Base-by-base conservation (phyloP, 2,113 vertebrate genomes). In the Gallinago undulata region DNA sequence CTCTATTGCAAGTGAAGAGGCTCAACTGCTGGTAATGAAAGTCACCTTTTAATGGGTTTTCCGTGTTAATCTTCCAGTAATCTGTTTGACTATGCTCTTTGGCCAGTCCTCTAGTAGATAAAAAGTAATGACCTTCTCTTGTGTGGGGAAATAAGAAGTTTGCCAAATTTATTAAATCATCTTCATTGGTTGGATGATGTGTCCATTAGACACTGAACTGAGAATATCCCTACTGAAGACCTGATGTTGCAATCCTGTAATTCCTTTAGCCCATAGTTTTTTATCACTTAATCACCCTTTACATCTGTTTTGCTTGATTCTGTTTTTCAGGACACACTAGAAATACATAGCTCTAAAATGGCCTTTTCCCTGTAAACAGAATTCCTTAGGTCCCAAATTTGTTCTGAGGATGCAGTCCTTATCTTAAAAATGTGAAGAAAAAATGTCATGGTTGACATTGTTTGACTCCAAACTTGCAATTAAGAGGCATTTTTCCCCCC, bases 21-120 rank as follows among this genome's bases (percentile, higher is more conserved):
- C 68, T 47, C 6, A 60, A 8, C 56, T 90, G 91, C 84, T 95
- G 60, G 51, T 80, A 86, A 53, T 73, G 69, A 84, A 96, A 89
- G 10, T 87, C 74, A 85, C 81, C 89, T 88, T 82, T 95, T 89
- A 95, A 93, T 31, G 67, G 72, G 82, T 90, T 94, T 94, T 90
- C 76, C 60, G 67, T 87, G 87, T 93, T 96, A 97, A 97, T 97
- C 72, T 94, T 91, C 43, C 30, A 64, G 55, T 92, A 57, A 90
- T 96, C 69, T 92, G 57, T 73, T 70, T 93, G 66, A 84, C 69
- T 91, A 86, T 68, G 64, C 35, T 93, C 84, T 55, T 67, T 95
- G 83, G 57, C 51, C 37, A 37, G 41, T 84, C 89, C 48, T 75
- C 33, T 48, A 90, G 82, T 19, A 95, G 85, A 63, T 67, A 80